These are phyloP conservation scores for Chrysolina haemoptera DNA, from an alignment of 2,888 invertebrate species.

Conservation along the genomic window DNA sequence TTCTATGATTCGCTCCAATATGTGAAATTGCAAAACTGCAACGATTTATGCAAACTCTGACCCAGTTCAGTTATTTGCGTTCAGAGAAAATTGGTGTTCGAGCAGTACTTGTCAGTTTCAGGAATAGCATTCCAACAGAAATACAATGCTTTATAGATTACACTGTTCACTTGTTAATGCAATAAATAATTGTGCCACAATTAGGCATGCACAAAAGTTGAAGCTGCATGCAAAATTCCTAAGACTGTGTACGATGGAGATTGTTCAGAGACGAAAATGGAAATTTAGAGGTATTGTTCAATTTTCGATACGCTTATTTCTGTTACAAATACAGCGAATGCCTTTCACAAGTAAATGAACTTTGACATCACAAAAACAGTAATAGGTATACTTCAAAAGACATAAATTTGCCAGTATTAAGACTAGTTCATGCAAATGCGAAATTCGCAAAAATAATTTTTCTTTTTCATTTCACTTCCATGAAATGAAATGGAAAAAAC, in stretches of 20 bases:
- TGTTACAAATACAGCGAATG: conserved; percentile 19
- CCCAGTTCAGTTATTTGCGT: conserved; percentile 25
- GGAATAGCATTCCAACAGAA: not conserved
- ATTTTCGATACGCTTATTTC: conserved; percentile 45
- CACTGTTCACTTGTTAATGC: conserved; percentile 11
- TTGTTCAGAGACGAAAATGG: conserved; percentile 35
- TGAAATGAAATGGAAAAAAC: too few relatives aligned
- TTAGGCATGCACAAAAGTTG: not conserved
- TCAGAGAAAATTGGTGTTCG: conserved; percentile 18
- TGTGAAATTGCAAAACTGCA: conserved; percentile 35
- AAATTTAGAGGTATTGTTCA: conserved; percentile 40
- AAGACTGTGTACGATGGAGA: conserved; percentile 30
- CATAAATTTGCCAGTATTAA: not conserved
- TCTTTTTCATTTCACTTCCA: too few relatives aligned
- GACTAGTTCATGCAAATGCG: too few relatives aligned
- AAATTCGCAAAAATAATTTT: too few relatives aligned
- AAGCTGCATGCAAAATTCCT: conserved; percentile 31
- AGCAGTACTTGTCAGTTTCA: conserved; percentile 10
- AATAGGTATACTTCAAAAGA: not conserved
- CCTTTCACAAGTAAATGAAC: not conserved
- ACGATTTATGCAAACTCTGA: conserved; percentile 35
- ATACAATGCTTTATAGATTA: conserved; percentile 11
- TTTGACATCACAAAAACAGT: conserved; percentile 14
- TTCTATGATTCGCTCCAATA: conserved; percentile 30
- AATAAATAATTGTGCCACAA: conserved; percentile 5